Conservation (phyloP, 2,113 vertebrate species). For the Sturnus vulgaris region DNA sequence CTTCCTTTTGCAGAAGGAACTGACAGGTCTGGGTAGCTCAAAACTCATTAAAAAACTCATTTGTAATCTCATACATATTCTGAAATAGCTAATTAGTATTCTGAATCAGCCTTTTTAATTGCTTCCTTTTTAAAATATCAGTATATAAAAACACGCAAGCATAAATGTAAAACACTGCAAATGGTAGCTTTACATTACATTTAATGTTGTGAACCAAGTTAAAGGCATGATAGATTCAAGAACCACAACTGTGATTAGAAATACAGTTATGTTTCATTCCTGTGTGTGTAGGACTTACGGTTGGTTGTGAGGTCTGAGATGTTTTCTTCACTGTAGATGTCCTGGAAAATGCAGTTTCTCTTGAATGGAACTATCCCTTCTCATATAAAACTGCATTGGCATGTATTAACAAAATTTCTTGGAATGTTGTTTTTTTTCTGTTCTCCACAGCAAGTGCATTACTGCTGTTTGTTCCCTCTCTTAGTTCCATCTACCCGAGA, state of each 20-base stretch:
- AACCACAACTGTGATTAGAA: not conserved
- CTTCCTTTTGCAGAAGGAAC: not conserved
- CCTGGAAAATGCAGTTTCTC: conserved; percentile 14
- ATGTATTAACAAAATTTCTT: conserved; percentile 32
- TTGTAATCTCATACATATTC: not conserved
- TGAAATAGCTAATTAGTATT: not conserved
- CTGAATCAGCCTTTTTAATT: not conserved
- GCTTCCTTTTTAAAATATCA: not conserved
- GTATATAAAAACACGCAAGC: not conserved
- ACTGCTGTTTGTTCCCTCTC: conserved; percentile 40
- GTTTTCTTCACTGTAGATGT: conserved; percentile 34
- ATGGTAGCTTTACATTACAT: not conserved
- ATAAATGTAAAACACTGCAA: not conserved
- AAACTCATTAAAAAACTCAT: not conserved
- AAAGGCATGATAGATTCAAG: not conserved
- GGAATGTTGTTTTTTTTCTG: conserved; percentile 33
- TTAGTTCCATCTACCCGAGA: conserved; percentile 53
- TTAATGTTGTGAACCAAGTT: not conserved
- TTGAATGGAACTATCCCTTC: not conserved
- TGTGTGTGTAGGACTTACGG: conserved; percentile 26
- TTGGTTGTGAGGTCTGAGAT: not conserved
- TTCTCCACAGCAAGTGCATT: conserved; percentile 38
- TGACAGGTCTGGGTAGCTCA: not conserved
- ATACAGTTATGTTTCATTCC: not conserved
- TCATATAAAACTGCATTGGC: conserved; percentile 20